Evolutionary conservation across 2,113 vertebrate species (phyloP).

Genomic region (Rhinoderma darwinii): DNA sequence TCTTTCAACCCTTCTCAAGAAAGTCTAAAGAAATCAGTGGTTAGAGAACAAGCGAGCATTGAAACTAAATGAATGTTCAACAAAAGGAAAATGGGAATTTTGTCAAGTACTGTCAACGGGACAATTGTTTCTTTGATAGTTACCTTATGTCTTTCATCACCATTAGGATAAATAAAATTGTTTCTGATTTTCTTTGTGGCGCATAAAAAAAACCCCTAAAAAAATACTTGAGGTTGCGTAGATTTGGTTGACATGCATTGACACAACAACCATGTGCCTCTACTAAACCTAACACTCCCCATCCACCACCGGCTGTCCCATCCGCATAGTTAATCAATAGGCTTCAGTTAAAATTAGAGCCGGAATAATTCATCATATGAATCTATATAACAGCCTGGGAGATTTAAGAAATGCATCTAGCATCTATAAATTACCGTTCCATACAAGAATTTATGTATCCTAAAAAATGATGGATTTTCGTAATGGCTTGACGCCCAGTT

Average conservation of each 20-base stretch:
- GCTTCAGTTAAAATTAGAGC: conserved; percentile 8
- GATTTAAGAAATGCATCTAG: conserved; percentile 12
- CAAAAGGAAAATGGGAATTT: not conserved
- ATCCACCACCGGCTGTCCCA: not conserved
- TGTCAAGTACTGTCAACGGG: not conserved
- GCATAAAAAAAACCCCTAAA: not conserved
- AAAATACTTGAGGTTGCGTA: not conserved
- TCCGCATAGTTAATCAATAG: not conserved
- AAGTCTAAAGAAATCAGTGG: not conserved
- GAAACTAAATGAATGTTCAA: not conserved
- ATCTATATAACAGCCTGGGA: conserved; percentile 20
- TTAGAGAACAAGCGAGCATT: not conserved
- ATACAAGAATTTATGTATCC: conserved; percentile 24
- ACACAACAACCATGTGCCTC: not conserved
- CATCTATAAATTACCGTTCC: conserved; percentile 14
- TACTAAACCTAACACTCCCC: not conserved
- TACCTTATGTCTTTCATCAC: not conserved
- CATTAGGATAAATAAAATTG: not conserved
- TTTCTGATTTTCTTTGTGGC: too few species aligned
- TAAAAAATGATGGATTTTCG: conserved; percentile 32
- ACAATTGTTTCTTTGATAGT: not conserved
- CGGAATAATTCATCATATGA: not conserved
- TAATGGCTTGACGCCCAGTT: conserved; percentile 38
- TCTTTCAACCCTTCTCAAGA: not conserved
- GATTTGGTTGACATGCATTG: not conserved